Base-by-base conservation (phyloP, 2,113 vertebrate species). In the Myocastor coypus region DNA sequence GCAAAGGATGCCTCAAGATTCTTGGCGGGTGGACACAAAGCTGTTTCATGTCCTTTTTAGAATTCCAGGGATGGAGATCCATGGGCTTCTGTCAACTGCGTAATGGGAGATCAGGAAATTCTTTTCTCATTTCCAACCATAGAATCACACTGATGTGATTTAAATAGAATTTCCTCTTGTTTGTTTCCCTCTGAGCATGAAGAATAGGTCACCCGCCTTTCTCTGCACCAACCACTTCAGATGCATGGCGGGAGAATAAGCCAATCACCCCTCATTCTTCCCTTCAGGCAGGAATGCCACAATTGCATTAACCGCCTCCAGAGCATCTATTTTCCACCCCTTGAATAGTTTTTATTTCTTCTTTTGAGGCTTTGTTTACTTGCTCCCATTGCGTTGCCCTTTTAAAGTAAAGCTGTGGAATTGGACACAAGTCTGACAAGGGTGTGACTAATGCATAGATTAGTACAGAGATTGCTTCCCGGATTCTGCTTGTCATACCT, bases 101-200 rank as follows among this genome's bases (percentile, higher is more conserved):
- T 75, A 78, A 68, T 40, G 34, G 69, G 94, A 96, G 42, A 96
- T 89, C 57, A 82, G 85, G 59, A 97, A 93, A 87, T 94, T 84
- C 57, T 86, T 82, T 91, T 92, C 71, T 50, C 7, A 5, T 96
- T 97, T 96, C 64, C 75, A 83, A 63, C 83, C 11, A 0, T 28
- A 61, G 78, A 83, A 83, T 80, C 52, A 52, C 63, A 87, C 80
- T 93, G 75, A 91, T 89, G 85, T 92, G 93, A 93, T 93, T 93
- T 96, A 94, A 95, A 83, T 83, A 96, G 78, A 93, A 92, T 94
- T 92, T 95, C 89, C 40, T 95, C 86, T 83, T 87, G 81, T 94
- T 77, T 95, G 86, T 95, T 91, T 96, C 75, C 66, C 61, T 94
- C 61, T 95, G 71, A 96, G 80, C 80, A 13, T 50, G 42, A 93